phyloP scores from a whole-genome alignment of 2,797 vertebrate genomes.

The Oreortyx pictus region DNA sequence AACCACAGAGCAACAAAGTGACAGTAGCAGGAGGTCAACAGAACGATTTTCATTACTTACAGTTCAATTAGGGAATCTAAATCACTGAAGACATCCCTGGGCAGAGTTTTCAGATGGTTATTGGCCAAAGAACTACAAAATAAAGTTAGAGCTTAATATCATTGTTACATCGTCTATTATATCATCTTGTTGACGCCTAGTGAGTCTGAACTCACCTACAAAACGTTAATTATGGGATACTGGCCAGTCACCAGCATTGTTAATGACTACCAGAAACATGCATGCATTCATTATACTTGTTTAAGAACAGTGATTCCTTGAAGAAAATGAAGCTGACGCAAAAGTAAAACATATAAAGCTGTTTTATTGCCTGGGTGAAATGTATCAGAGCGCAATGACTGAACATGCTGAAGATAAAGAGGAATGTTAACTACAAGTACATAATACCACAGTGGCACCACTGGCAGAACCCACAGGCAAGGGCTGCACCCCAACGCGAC shows the following conservation, averaged over 20 bases:
- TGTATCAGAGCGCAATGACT: not conserved
- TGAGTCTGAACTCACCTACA: slow-evolving; percentile 28
- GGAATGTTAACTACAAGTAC: fast-evolving
- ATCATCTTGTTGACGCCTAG: not conserved
- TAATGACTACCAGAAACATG: not conserved
- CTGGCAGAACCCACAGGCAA: not conserved
- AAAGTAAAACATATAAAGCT: not conserved
- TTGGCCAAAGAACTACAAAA: slow-evolving; percentile 94
- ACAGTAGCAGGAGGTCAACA: not conserved
- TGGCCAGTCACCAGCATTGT: not conserved
- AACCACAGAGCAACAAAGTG: not conserved
- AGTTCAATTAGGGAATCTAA: slow-evolving; percentile 97
- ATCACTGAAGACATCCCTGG: slow-evolving; percentile 93
- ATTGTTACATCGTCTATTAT: not conserved
- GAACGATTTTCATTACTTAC: slow-evolving; percentile 83
- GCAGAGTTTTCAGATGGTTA: slow-evolving; percentile 94
- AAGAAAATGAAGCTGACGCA: not conserved
- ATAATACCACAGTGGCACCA: fast-evolving
- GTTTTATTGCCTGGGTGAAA: not conserved
- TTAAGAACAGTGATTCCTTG: not conserved
- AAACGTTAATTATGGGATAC: slow-evolving; percentile 7
- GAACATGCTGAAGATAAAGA: not conserved
- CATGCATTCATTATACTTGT: slow-evolving; percentile 7
- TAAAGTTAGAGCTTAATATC: slow-evolving; percentile 67
- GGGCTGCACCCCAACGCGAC: not conserved